Conservation (phyloP, 2,888 invertebrate species). For the Aleiodes leptofemur region DNA sequence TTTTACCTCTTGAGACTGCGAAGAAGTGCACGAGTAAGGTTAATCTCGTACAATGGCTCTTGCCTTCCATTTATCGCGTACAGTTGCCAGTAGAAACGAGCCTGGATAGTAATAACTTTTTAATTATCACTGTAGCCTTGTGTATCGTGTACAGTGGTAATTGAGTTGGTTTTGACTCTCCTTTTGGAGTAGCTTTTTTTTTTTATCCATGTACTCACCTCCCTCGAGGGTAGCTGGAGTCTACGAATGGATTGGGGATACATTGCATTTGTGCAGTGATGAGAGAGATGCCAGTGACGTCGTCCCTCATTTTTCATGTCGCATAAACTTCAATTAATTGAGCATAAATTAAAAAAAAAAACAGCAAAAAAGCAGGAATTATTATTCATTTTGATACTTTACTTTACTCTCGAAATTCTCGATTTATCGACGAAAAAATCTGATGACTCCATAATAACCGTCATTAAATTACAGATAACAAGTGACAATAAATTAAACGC, state of each 20-base stretch:
- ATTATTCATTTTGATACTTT: neutral
- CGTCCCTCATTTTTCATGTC: conserved; percentile 48
- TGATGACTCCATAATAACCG: neutral
- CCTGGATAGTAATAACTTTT: conserved; percentile 59
- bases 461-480: conserved; percentile 22
- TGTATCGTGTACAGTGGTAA: conserved; percentile 49
- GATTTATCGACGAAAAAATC: neutral
- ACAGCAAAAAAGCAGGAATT: too few species aligned
- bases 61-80: conserved; percentile 57
- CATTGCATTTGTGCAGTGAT: conserved; percentile 58
- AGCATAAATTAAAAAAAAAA: neutral
- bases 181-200: conserved; percentile 47
- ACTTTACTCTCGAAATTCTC: neutral
- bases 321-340: conserved; percentile 47
- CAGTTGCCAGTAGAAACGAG: conserved; percentile 63
- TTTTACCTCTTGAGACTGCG: conserved; percentile 57
- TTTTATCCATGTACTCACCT: conserved; percentile 52
- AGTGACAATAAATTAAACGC: conserved; percentile 11
- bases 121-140: conserved; percentile 52
- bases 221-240: conserved; percentile 60
- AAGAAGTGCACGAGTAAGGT: conserved; percentile 55
- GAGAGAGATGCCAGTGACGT: conserved; percentile 59
- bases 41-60: conserved; percentile 55
- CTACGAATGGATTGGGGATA: conserved; percentile 58
- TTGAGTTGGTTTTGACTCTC: conserved; percentile 58